Conservation (phyloP, 1,140 invertebrate genomes). For the Orius insidiosus region DNA sequence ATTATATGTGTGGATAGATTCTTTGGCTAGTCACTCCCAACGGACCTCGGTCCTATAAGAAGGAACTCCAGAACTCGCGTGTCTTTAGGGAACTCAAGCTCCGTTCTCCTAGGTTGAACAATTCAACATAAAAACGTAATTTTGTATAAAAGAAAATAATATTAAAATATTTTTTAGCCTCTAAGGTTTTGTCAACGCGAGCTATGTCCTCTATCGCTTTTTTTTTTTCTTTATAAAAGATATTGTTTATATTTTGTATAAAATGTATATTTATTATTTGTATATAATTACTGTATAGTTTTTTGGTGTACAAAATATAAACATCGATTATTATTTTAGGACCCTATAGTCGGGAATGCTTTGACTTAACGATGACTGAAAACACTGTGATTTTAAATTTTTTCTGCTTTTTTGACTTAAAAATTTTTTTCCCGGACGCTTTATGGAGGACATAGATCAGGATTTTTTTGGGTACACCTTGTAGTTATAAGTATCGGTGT, state of each 20-base stretch:
- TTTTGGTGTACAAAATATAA: too few relatives aligned
- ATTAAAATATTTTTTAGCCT: conserved; percentile 12
- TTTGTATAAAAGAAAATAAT: conserved; percentile 13
- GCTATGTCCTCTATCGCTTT: conserved; percentile 16
- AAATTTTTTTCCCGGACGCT: too few relatives aligned
- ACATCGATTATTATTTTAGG: too few relatives aligned
- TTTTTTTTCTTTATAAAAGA: conserved; percentile 7
- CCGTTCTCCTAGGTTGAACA: conserved; percentile 16
- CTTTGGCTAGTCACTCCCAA: conserved; percentile 15
- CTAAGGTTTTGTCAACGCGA: conserved; percentile 16
- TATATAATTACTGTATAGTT: neutral
- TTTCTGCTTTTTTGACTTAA: too few relatives aligned
- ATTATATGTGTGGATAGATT: conserved; percentile 15
- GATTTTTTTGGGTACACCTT: too few relatives aligned
- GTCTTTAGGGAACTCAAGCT: conserved; percentile 12
- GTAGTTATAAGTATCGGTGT: too few relatives aligned
- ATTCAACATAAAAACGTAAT: conserved; percentile 13
- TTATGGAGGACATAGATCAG: too few relatives aligned
- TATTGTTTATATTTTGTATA: neutral
- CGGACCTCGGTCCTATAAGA: conserved; percentile 6
- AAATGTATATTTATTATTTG: conserved; percentile 9
- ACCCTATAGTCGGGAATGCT: too few relatives aligned
- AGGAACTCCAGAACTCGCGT: conserved; percentile 18
- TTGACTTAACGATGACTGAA: too few relatives aligned
- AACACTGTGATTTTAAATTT: too few relatives aligned